A percentile compares a stretch with the other conserved stretches of the same genome.
Conservation (phyloP, 2,797 vertebrate genomes). For the Rhinophrynus dorsalis region DNA sequence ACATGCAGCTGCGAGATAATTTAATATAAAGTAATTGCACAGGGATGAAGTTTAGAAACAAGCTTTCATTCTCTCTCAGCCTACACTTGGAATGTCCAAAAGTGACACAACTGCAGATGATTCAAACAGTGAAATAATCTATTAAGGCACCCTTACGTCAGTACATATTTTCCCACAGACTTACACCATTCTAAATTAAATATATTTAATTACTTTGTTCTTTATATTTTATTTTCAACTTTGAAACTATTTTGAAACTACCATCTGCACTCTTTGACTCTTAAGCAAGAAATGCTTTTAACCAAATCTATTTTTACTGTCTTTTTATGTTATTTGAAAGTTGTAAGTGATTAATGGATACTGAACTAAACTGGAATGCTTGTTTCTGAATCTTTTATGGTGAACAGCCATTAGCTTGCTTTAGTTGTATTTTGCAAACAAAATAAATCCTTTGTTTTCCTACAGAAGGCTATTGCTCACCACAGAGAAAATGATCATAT, state of each 20-base stretch:
- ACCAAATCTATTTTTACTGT: conserved; percentile 59
- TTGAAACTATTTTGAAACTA: conserved; percentile 62
- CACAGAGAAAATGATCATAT: conserved; percentile 49
- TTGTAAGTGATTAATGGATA: conserved; percentile 64
- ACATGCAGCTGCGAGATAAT: conserved; percentile 58
- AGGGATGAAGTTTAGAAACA: conserved; percentile 58
- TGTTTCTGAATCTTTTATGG: conserved; percentile 56
- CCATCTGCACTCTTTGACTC: conserved; percentile 65
- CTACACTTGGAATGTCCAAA: conserved; percentile 58
- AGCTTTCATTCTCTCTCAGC: conserved; percentile 57
- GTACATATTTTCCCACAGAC: conserved; percentile 61
- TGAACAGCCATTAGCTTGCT: conserved; percentile 57
- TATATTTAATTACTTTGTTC: conserved; percentile 50
- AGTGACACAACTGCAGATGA: conserved; percentile 54
- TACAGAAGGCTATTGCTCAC: conserved; percentile 51
- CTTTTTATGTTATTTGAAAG: conserved; percentile 61
- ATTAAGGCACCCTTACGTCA: conserved; percentile 65
- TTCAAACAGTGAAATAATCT: conserved; percentile 60
- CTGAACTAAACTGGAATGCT: conserved; percentile 61
- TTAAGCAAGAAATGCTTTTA: conserved; percentile 61
- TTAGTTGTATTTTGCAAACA: conserved; percentile 43
- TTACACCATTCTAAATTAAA: conserved; percentile 24
- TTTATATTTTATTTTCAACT: conserved; percentile 63
- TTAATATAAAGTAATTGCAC: conserved; percentile 56
- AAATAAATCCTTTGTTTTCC: conserved; percentile 56